phyloP scores from a whole-genome alignment of 92 coral and sea anemone genomes.

The Plumapathes pennacea region DNA sequence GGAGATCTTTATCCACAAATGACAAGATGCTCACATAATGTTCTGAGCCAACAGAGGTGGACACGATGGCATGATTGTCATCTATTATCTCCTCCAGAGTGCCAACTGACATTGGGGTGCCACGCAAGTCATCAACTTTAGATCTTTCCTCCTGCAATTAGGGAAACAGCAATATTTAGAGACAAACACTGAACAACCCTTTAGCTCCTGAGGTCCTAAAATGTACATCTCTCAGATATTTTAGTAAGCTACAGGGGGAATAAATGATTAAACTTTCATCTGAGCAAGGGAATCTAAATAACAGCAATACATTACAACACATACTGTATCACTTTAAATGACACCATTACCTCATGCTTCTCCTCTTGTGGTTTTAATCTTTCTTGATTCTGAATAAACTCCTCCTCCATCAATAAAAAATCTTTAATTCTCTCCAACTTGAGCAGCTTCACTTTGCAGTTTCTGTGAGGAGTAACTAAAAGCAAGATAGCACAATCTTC shows the following conservation, averaged over 20 bases:
- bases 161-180: too few relatives aligned
- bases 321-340: not conserved
- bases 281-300: too few relatives aligned
- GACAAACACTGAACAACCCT: too few relatives aligned
- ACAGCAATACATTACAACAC: too few relatives aligned
- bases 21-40: constrained; percentile 98
- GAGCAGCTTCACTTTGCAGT: constrained; percentile 89
- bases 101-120: constrained; percentile 99
- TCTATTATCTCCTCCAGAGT: constrained; percentile 97
- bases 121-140: constrained; percentile 94
- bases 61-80: constrained; percentile 98
- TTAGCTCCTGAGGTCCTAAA: too few relatives aligned
- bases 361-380: constrained; percentile 98
- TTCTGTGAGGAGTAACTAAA: constrained; percentile 97
- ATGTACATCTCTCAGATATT: too few relatives aligned
- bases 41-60: constrained; percentile 98
- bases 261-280: too few relatives aligned
- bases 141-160: constrained; percentile 91
- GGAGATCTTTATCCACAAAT: constrained; percentile 94
- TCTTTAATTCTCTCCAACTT: constrained; percentile 97
- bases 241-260: too few relatives aligned
- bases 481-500: not conserved
- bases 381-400: constrained; percentile 97
- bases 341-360: constrained; percentile 76
- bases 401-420: constrained; percentile 91